phyloP scores from a whole-genome alignment of 2,888 invertebrate species.

The Micoletzkya japonica region DNA sequence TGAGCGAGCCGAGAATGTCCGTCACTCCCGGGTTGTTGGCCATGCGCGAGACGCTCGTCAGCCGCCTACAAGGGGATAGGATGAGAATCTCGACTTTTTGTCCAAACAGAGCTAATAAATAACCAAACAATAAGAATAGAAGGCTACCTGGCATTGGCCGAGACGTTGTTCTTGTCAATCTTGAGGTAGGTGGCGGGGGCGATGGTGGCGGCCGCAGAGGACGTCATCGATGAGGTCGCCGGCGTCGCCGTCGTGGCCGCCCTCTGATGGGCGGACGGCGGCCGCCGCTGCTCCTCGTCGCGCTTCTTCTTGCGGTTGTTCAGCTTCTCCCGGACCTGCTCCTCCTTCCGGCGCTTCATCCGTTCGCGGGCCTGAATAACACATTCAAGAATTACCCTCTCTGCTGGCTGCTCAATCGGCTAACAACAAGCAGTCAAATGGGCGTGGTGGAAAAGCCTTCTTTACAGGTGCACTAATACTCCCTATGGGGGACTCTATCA shows the following conservation, averaged over 20 bases:
- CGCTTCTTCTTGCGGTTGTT: not conserved
- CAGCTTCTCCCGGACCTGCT: not conserved
- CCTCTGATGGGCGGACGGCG: not conserved
- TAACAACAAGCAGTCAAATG: not conserved
- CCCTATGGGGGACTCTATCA: too few species aligned
- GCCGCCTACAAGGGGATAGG: too few species aligned
- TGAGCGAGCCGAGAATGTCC: not conserved
- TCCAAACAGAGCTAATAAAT: not conserved
- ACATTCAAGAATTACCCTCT: too few species aligned
- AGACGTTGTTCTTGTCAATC: conserved; percentile 14
- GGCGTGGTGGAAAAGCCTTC: too few species aligned
- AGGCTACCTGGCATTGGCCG: conserved; percentile 6
- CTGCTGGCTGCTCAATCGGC: too few species aligned
- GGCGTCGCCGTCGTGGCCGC: not conserved
- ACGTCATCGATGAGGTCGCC: too few species aligned
- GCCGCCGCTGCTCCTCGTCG: conserved; percentile 1
- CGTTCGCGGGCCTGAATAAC: not conserved
- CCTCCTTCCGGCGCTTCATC: not conserved
- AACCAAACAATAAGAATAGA: not conserved
- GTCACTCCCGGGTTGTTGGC: too few species aligned
- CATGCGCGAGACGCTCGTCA: too few species aligned
- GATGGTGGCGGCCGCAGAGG: too few species aligned
- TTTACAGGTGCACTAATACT: too few species aligned
- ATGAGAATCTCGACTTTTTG: too few species aligned
- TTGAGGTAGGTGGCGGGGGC: not conserved